These are phyloP conservation scores for Sesia apiformis DNA, from an alignment of 2,888 invertebrate genomes.

Conservation along the genomic window DNA sequence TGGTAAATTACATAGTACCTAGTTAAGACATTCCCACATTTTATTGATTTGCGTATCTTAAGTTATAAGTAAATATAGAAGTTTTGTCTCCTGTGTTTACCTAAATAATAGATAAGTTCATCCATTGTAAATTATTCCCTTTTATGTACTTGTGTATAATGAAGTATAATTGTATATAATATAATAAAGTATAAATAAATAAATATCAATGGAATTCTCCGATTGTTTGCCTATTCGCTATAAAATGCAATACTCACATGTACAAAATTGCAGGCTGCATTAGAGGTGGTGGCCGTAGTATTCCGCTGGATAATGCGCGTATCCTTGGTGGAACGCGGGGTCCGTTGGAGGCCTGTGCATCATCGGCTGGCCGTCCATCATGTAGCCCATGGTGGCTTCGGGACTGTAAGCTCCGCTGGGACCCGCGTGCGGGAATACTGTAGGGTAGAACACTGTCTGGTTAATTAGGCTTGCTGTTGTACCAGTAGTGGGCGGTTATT, in stretches of 20 bases:
- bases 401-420: slow-evolving; percentile 97
- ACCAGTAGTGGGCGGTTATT: neutral
- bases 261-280: slow-evolving; percentile 60
- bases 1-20: too few species aligned
- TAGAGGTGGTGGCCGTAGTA: slow-evolving; percentile 96
- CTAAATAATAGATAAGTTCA: too few species aligned
- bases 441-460: slow-evolving; percentile 66
- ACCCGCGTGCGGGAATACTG: slow-evolving; percentile 95
- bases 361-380: slow-evolving; percentile 99
- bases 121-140: too few species aligned
- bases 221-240: too few species aligned
- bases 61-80: too few species aligned
- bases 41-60: too few species aligned
- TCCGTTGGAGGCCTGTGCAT: slow-evolving; percentile 96
- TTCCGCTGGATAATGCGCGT: slow-evolving; percentile 91
- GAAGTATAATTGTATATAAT: too few species aligned
- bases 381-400: slow-evolving; percentile 96
- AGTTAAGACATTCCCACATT: too few species aligned
- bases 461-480: slow-evolving; percentile 38
- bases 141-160: too few species aligned
- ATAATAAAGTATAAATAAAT: too few species aligned
- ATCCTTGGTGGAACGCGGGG: slow-evolving; percentile 95
- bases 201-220: too few species aligned
- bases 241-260: slow-evolving; percentile 45
- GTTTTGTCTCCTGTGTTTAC: too few species aligned